Percentiles rank a stretch among this genome's conserved stretches.
These are phyloP conservation scores for Cremastinae sp. DNA, from an alignment of 2,888 invertebrate species.

Conservation along the genomic window DNA sequence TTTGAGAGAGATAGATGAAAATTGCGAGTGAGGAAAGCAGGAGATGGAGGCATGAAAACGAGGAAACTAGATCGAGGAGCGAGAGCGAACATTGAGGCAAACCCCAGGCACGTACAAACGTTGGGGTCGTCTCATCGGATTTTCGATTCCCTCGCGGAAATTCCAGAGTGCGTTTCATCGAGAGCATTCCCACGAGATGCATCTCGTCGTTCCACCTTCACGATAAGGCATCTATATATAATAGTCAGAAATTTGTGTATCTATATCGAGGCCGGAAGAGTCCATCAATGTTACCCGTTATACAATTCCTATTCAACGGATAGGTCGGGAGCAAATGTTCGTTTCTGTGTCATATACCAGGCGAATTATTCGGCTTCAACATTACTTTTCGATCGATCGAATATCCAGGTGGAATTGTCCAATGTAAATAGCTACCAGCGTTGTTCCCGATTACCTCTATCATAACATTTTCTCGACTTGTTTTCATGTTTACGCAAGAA, in stretches of 20 bases:
- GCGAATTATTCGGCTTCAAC: not conserved
- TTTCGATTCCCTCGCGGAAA: conserved; percentile 56
- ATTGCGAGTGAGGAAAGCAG: conserved; percentile 18
- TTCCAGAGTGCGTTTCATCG: conserved; percentile 58
- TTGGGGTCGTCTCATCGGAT: conserved; percentile 45
- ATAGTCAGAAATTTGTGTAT: not conserved
- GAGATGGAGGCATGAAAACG: conserved; percentile 3
- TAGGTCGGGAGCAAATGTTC: too few relatives aligned
- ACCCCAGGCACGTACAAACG: conserved; percentile 42
- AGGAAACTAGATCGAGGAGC: conserved; percentile 10
- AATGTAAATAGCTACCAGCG: too few relatives aligned
- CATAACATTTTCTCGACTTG: too few relatives aligned
- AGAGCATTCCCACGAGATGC: conserved; percentile 54
- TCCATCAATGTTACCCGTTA: not conserved
- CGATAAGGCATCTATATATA: conserved; percentile 5
- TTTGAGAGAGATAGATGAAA: conserved; percentile 2
- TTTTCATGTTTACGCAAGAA: too few relatives aligned
- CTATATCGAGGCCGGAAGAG: not conserved
- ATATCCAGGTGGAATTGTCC: not conserved
- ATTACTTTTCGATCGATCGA: conserved; percentile 3
- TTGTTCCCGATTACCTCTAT: too few relatives aligned
- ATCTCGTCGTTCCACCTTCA: conserved; percentile 46
- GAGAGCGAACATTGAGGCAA: conserved; percentile 27
- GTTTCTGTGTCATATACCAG: too few relatives aligned
- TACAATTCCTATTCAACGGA: not conserved